These are phyloP conservation scores for Drosophila kambysellisi DNA, from an alignment of 2,888 invertebrate genomes.

Conservation along the genomic window DNA sequence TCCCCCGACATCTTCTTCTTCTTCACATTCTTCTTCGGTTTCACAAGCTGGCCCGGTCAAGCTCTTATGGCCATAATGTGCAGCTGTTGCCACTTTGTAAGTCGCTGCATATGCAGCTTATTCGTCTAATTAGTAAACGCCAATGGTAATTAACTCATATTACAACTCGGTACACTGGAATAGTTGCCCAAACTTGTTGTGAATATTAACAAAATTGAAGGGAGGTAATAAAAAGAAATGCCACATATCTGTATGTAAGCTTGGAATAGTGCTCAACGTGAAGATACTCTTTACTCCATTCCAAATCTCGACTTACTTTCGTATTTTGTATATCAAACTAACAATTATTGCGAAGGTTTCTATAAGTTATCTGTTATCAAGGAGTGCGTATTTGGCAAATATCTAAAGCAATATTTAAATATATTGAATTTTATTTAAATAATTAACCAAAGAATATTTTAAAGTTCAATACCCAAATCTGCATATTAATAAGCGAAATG, in stretches of 20 bases:
- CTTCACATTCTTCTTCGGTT: not conserved
- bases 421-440: not conserved
- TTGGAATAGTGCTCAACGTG: not conserved
- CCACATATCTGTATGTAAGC: not conserved
- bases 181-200: slow-evolving; percentile 8
- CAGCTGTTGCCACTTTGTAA: slow-evolving; percentile 50
- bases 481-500: not conserved
- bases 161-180: slow-evolving; percentile 13
- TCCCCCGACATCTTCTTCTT: not conserved
- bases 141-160: slow-evolving; percentile 68
- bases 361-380: not conserved
- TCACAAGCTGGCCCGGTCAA: slow-evolving; percentile 10
- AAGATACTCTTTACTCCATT: not conserved
- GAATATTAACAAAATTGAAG: slow-evolving; percentile 8
- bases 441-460: not conserved
- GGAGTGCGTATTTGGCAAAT: not conserved
- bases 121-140: slow-evolving; percentile 66
- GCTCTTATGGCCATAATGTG: slow-evolving; percentile 37
- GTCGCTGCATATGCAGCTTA: slow-evolving; percentile 45
- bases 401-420: not conserved
- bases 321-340: not conserved
- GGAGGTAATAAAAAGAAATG: not conserved
- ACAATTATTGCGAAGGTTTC: not conserved
- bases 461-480: not conserved
- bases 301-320: not conserved